phyloP scores from a whole-genome alignment of 2,888 invertebrate genomes.

The Lottia scabra region DNA sequence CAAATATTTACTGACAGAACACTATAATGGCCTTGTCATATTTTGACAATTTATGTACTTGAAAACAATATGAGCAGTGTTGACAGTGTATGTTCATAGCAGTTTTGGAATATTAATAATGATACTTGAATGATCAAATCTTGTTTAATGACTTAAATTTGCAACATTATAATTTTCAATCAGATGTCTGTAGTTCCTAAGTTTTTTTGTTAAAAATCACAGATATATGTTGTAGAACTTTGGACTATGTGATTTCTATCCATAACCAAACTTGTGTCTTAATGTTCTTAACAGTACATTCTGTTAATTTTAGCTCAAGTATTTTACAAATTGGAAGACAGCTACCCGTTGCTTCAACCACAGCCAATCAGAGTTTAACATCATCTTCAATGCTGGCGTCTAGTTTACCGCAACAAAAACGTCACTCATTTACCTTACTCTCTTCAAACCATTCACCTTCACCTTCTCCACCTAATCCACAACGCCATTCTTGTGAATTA shows the following conservation, averaged over 20 bases:
- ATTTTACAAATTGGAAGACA: neutral
- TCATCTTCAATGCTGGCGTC: conserved; percentile 15
- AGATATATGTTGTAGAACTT: no score
- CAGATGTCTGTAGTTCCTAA: no score
- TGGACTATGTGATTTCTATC: no score
- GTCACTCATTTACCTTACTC: conserved; percentile 49
- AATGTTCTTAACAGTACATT: neutral
- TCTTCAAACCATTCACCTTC: conserved; percentile 29
- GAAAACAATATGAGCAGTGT: neutral
- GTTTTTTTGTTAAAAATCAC: no score
- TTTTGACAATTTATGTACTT: no score
- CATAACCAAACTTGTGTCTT: no score
- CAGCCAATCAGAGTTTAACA: conserved; percentile 8
- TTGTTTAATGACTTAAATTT: no score
- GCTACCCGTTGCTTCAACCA: conserved; percentile 1
- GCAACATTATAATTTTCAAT: no score
- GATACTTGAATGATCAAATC: no score
- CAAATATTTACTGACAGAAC: neutral
- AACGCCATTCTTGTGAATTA: conserved; percentile 48
- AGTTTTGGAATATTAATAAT: no score
- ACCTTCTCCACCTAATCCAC: conserved; percentile 44
- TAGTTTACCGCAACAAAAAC: conserved; percentile 41
- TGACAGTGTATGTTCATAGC: no score
- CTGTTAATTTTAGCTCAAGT: neutral
- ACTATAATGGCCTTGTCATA: no score